Evolutionary conservation across 2,113 vertebrate species (phyloP).

Genomic region (Chaetura pelagica): DNA sequence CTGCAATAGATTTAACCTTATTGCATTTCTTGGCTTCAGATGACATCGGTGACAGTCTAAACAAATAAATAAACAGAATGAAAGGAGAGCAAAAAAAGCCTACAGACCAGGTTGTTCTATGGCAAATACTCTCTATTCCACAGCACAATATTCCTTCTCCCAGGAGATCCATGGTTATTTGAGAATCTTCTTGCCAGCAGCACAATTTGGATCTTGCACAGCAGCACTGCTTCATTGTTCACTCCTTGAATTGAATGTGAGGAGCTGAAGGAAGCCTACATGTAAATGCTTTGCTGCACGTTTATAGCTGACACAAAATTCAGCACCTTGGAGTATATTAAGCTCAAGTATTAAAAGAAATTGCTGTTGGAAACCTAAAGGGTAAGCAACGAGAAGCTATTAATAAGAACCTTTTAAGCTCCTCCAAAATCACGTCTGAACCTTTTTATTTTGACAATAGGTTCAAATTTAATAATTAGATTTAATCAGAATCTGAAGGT

Average conservation of each 20-base stretch:
- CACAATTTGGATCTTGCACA: slow-evolving; percentile 52
- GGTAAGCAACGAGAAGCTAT: not conserved
- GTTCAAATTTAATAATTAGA: not conserved
- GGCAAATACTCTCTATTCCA: slow-evolving; percentile 30
- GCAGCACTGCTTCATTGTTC: slow-evolving; percentile 47
- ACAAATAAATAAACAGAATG: slow-evolving; percentile 51
- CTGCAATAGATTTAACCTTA: slow-evolving; percentile 41
- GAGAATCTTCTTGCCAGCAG: slow-evolving; percentile 69
- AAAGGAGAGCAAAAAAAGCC: not conserved
- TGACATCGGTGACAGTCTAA: slow-evolving; percentile 20
- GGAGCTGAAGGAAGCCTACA: slow-evolving; percentile 12
- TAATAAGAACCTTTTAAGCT: not conserved
- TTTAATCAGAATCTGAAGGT: not conserved
- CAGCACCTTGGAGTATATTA: slow-evolving; percentile 19
- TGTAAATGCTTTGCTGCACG: slow-evolving; percentile 42
- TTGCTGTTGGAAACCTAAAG: slow-evolving; percentile 5
- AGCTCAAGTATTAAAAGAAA: slow-evolving; percentile 44
- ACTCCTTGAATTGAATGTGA: slow-evolving; percentile 26
- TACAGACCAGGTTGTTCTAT: not conserved
- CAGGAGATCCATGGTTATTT: slow-evolving; percentile 60
- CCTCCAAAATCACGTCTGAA: not conserved
- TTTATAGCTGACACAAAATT: not conserved
- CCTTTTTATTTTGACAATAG: not conserved
- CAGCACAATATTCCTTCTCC: slow-evolving; percentile 62
- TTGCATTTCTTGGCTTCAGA: slow-evolving; percentile 37